A percentile compares a stretch with the other conserved stretches of the same genome.
Evolutionary conservation across 1,140 invertebrate species (phyloP).

Genomic region (Mercenaria mercenaria): DNA sequence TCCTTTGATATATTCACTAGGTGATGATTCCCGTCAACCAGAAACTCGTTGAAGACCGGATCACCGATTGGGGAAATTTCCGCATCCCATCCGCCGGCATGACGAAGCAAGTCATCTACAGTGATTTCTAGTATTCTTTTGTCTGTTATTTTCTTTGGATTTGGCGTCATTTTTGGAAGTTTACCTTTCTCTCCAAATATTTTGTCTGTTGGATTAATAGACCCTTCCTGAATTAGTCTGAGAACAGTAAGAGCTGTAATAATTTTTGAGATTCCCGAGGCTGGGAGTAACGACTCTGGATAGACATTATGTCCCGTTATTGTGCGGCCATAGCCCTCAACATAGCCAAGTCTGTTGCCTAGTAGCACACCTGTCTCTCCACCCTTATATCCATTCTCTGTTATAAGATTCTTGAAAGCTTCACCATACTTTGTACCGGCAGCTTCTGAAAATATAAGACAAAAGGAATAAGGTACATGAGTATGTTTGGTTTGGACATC

Average conservation of each 20-base stretch:
- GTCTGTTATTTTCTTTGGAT: slow-evolving; percentile 64
- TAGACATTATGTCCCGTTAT: slow-evolving; percentile 71
- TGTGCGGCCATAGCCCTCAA: slow-evolving; percentile 77
- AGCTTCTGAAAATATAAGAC: slow-evolving; percentile 43
- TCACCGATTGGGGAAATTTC: slow-evolving; percentile 76
- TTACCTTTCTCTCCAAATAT: slow-evolving; percentile 79
- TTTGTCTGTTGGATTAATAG: slow-evolving; percentile 71
- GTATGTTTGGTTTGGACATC: no score
- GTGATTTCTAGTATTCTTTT: slow-evolving; percentile 79
- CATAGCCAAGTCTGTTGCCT: slow-evolving; percentile 75
- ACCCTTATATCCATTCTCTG: slow-evolving; percentile 76
- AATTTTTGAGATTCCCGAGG: slow-evolving; percentile 79
- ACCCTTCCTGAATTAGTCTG: slow-evolving; percentile 75
- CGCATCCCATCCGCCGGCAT: slow-evolving; percentile 82
- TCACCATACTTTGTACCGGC: slow-evolving; percentile 66
- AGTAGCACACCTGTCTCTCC: slow-evolving; percentile 79
- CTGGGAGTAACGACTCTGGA: slow-evolving; percentile 68
- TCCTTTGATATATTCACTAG: slow-evolving; percentile 77
- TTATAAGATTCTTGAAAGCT: slow-evolving; percentile 69
- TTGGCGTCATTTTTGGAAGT: slow-evolving; percentile 72
- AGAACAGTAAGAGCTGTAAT: slow-evolving; percentile 81
- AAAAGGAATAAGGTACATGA: no score
- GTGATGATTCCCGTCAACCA: slow-evolving; percentile 66
- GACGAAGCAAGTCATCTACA: slow-evolving; percentile 80
- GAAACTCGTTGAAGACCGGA: slow-evolving; percentile 78